Evolutionary conservation across 1,140 invertebrate genomes (phyloP).

Genomic region (Halictus rubicundus): DNA sequence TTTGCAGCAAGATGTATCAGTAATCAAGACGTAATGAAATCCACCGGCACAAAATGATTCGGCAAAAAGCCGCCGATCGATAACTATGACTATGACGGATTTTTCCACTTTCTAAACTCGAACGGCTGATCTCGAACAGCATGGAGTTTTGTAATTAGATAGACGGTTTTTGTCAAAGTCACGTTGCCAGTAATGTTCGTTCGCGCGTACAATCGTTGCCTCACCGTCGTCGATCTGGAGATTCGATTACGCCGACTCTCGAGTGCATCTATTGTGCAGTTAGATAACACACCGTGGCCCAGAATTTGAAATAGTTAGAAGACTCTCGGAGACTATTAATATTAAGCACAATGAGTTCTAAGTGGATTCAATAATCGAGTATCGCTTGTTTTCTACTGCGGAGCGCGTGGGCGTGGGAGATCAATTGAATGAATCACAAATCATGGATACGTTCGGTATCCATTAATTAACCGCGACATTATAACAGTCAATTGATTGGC

Average conservation of each 20-base stretch:
- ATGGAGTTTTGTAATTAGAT: slow-evolving; percentile 73
- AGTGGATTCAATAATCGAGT: no score
- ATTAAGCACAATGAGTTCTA: neutral
- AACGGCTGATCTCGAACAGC: slow-evolving; percentile 57
- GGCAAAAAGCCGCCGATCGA: neutral
- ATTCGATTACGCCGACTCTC: slow-evolving; percentile 3
- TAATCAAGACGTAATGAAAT: neutral
- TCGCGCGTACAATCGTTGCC: slow-evolving; percentile 77
- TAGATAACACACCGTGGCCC: neutral
- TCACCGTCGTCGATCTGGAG: slow-evolving; percentile 57
- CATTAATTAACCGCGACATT: slow-evolving; percentile 38
- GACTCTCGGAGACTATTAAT: neutral
- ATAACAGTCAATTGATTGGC: neutral
- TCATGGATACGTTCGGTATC: slow-evolving; percentile 13
- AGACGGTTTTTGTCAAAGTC: slow-evolving; percentile 65
- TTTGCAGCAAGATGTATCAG: neutral
- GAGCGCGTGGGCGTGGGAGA: slow-evolving; percentile 38
- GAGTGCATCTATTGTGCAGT: neutral
- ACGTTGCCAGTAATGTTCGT: slow-evolving; percentile 77
- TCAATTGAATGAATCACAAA: slow-evolving; percentile 39
- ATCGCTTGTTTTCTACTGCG: neutral
- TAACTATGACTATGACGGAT: slow-evolving; percentile 52
- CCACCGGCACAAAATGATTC: neutral
- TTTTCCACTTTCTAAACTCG: slow-evolving; percentile 76
- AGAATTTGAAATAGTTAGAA: neutral